Evolutionary conservation across 2,113 vertebrate genomes (phyloP).

Genomic region (Scartelaos histophorus): DNA sequence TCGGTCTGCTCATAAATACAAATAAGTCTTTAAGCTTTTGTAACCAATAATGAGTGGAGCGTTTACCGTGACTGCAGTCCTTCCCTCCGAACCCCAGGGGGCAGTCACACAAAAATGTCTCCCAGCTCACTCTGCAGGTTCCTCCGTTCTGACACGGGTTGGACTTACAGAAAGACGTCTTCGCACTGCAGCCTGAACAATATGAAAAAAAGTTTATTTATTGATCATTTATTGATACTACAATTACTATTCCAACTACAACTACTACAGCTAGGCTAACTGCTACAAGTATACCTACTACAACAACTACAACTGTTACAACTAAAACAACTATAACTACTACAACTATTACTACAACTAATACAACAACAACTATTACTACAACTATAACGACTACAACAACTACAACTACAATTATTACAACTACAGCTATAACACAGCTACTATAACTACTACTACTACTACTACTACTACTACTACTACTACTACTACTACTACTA

Average conservation of each 20-base stretch:
- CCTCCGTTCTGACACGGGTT: constrained; percentile 93
- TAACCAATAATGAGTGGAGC: neutral
- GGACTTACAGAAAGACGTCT: constrained; percentile 89
- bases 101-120: constrained; percentile 92
- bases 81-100: constrained; percentile 94
- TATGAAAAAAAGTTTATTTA: neutral
- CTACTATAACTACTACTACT: too few relatives aligned
- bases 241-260: neutral
- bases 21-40: neutral
- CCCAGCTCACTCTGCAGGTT: constrained; percentile 90
- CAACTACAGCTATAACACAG: too few relatives aligned
- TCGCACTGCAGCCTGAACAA: constrained; percentile 89
- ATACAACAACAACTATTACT: too few relatives aligned
- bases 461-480: too few relatives aligned
- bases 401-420: too few relatives aligned
- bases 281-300: too few relatives aligned
- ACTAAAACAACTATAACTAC: too few relatives aligned
- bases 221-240: neutral
- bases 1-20: neutral
- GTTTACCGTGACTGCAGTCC: constrained; percentile 92
- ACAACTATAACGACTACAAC: too few relatives aligned
- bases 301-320: too few relatives aligned
- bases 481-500: too few relatives aligned
- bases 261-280: neutral
- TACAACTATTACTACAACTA: too few relatives aligned